Base-by-base conservation (phyloP, 2,797 vertebrate genomes). In the Notoglanidium macrostoma region DNA sequence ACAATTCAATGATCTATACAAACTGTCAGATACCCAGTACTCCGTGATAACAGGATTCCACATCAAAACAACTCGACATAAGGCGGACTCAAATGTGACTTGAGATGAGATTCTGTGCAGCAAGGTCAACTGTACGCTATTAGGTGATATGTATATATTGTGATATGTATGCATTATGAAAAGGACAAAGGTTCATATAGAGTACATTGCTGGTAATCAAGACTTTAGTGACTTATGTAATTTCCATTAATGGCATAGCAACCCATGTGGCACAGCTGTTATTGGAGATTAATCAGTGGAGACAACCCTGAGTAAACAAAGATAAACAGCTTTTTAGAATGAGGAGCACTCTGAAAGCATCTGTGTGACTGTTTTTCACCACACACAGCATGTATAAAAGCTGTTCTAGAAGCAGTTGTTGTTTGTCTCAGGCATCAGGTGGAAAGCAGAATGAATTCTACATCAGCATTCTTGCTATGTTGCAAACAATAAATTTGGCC, bases 231-330 rank as follows among this genome's bases (percentile, higher is more conserved):
- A 90, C 88, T 89, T 89, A 85, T 49, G 86, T 80, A 59, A 91
- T 86, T 35, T 70, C 79, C 87, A 90, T 90, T 89, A 90, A 87
- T 88, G 76, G 84, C 84, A 83, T 76, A 54, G 51, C 67, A 83
- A 55, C 79, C 85, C 82, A 83, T 84, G 85, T 81, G 79, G 80
- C 80, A 86, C 85, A 88, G 84, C 87, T 86, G 84, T 90, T 89
- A 89, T 86, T 89, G 81, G 65, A 89, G 88, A 89, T 88, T 88
- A 87, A 89, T 89, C 80, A 88, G 89, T 40, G 49, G 68, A 77
- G 73, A 76, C 78, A 85, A 89, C 81, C 88, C 84, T 85, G 83
- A 89, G 74, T 89, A 90, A 89, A 88, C 88, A 88, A 51, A 70
- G 88, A 88, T 87, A 90, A 89, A 86, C 84, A 89, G 85, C 23